Percentiles rank a stretch among this genome's conserved stretches.
Conservation (phyloP, 1,140 invertebrate genomes). For the Pectinophora gossypiella region DNA sequence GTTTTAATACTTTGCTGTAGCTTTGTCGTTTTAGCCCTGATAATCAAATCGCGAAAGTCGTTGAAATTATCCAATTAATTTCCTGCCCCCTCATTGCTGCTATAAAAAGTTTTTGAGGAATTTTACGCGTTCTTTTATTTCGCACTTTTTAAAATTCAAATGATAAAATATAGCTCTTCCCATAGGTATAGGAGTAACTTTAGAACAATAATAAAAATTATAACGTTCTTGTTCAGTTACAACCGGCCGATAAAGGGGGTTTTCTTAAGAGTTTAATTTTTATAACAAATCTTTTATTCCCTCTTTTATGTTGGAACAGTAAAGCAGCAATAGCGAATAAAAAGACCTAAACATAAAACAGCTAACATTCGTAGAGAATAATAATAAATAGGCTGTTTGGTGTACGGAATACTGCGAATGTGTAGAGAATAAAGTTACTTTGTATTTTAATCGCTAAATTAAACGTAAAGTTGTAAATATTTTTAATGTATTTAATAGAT, state of each 20-base stretch:
- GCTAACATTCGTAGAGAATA: conserved; percentile 38
- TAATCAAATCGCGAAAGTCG: no score
- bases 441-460: no score
- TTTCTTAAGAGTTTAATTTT: conserved; percentile 62
- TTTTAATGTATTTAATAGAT: no score
- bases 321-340: conserved; percentile 43
- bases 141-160: not conserved
- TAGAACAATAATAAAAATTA: conserved; percentile 37
- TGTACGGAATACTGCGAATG: not conserved
- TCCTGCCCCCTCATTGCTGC: not conserved
- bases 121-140: conserved; percentile 1
- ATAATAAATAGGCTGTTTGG: conserved; percentile 40
- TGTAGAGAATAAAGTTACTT: no score
- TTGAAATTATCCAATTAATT: not conserved
- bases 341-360: conserved; percentile 44
- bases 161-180: no score
- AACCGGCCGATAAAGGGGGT: conserved; percentile 39
- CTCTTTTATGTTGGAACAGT: conserved; percentile 47
- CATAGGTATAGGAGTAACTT: not conserved
- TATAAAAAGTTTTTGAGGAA: conserved; percentile 12
- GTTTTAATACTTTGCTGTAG: no score
- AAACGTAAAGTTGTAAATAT: no score
- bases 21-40: no score
- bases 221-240: conserved; percentile 33
- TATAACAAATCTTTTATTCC: conserved; percentile 59